A percentile compares a stretch with the other conserved stretches of the same genome.
Conservation (phyloP, 2,113 vertebrate genomes). For the Ranitomeya variabilis region DNA sequence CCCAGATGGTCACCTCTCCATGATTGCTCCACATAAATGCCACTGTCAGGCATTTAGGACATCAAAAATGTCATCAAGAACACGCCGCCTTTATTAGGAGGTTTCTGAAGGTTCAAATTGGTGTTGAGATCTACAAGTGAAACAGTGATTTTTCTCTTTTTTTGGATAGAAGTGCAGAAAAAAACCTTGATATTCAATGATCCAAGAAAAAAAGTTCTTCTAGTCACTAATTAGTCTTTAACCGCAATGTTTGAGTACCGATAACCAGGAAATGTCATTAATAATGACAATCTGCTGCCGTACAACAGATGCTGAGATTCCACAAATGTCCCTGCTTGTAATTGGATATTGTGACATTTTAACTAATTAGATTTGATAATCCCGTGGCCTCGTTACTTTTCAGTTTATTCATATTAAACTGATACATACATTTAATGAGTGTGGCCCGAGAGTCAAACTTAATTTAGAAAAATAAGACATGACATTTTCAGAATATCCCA, state of each 20-base stretch:
- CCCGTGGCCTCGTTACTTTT: background rate
- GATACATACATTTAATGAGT: background rate
- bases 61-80: too few relatives aligned
- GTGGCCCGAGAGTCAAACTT: background rate
- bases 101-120: background rate
- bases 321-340: slow-evolving; percentile 6
- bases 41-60: too few relatives aligned
- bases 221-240: slow-evolving; percentile 25
- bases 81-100: background rate
- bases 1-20: too few relatives aligned
- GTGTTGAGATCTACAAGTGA: background rate
- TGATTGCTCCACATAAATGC: too few relatives aligned
- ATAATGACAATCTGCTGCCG: slow-evolving; percentile 34
- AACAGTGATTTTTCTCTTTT: background rate
- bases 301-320: slow-evolving; percentile 8
- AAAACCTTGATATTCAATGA: slow-evolving; percentile 9
- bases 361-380: slow-evolving; percentile 31
- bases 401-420: slow-evolving; percentile 1
- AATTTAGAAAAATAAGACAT: background rate
- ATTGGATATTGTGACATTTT: slow-evolving; percentile 38
- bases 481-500: background rate
- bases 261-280: slow-evolving; percentile 37
- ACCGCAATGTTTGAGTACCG: background rate
- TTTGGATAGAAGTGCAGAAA: background rate
- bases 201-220: slow-evolving; percentile 13